Conservation (phyloP, 2,113 vertebrate genomes). For the Amphilophus citrinellus region DNA sequence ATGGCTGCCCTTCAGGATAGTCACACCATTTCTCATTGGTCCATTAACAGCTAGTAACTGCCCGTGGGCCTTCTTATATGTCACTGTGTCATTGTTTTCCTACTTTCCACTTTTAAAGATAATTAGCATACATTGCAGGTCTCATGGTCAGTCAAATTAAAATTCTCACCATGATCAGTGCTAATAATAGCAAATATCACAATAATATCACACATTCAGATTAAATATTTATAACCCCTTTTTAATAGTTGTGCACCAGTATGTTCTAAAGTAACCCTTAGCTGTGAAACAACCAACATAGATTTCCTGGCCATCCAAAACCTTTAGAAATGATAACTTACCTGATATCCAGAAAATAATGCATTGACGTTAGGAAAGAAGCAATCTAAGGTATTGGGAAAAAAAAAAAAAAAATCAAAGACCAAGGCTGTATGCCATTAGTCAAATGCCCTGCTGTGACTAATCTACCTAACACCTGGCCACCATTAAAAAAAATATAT, state of each 20-base stretch:
- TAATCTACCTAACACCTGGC: conserved; percentile 1
- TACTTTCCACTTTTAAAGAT: background rate
- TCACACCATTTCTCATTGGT: background rate
- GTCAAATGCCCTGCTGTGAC: background rate
- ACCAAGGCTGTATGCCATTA: background rate
- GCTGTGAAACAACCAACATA: background rate
- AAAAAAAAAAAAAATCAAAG: background rate
- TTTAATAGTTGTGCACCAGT: background rate
- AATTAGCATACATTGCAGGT: background rate
- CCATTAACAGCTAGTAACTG: background rate
- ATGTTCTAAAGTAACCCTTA: background rate
- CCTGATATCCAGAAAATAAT: background rate
- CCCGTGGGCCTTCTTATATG: background rate
- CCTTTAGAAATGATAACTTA: background rate
- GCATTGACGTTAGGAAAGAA: background rate
- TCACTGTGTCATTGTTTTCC: background rate
- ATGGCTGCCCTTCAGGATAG: background rate
- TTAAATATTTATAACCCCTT: background rate
- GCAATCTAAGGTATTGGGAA: background rate
- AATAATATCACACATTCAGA: background rate
- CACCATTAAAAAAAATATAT: background rate
- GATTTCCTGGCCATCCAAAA: background rate
- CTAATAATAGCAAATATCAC: background rate
- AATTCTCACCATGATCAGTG: background rate
- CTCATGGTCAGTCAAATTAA: background rate